phyloP scores from a whole-genome alignment of 2,888 invertebrate genomes.

The Myopa testacea region DNA sequence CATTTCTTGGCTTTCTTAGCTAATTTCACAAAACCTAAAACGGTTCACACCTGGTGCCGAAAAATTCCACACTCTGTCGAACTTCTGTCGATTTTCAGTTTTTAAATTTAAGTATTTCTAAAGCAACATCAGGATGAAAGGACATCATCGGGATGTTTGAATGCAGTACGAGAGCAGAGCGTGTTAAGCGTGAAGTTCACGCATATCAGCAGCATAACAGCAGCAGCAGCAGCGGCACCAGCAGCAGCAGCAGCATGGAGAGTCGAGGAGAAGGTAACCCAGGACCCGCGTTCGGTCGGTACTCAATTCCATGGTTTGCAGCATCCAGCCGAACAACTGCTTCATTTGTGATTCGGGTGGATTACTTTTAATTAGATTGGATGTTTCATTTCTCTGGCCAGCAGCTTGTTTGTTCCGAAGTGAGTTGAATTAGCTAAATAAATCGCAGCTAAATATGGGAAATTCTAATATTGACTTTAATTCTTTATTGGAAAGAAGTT shows the following conservation, averaged over 20 bases:
- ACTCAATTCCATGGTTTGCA: neutral
- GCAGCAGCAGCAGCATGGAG: neutral
- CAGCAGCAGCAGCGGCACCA: slow-evolving; percentile 5
- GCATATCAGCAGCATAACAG: slow-evolving; percentile 66
- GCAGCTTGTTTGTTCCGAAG: neutral
- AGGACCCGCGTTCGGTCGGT: neutral
- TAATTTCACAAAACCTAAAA: slow-evolving; percentile 2
- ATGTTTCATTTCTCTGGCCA: neutral
- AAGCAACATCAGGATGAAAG: slow-evolving; percentile 14
- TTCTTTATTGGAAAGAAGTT: no score
- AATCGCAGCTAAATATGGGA: neutral
- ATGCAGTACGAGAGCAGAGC: neutral
- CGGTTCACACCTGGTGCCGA: slow-evolving; percentile 23
- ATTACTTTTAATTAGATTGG: neutral
- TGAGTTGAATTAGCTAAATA: neutral
- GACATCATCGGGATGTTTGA: slow-evolving; percentile 4
- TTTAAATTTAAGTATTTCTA: slow-evolving; percentile 8
- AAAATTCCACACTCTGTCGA: slow-evolving; percentile 12
- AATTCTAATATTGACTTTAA: no score
- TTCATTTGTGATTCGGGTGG: neutral
- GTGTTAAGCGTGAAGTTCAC: slow-evolving; percentile 67
- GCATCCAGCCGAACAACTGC: neutral
- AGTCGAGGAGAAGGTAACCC: neutral
- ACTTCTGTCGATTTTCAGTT: slow-evolving; percentile 24
- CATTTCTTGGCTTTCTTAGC: no score